Evolutionary conservation across 2,888 invertebrate species (phyloP), one percentile per base, ranked within the genome.

Genomic region (Baccha elongata): DNA sequence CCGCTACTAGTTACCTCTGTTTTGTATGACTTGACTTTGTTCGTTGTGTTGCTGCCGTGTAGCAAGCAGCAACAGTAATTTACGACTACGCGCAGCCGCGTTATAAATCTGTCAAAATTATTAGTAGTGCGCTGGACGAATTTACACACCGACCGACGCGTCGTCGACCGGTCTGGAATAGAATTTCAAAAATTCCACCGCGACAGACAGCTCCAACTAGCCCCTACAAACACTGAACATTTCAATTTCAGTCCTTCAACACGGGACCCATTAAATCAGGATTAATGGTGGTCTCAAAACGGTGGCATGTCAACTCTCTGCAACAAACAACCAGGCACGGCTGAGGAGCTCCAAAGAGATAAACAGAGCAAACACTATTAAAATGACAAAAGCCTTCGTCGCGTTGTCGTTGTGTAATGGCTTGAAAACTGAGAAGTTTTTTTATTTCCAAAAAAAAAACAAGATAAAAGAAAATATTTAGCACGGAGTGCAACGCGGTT

Each of bases 51-150:
- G 32, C 55, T 60, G 48, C 58, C 13, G 42, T 68, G 50, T 44
- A 42, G 29, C 37, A 8, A 37, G 8, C 40, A 55, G 23, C 15
- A 37, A 37, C 40, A 58, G 60, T 67, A 50, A 76, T 76, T 76
- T 81, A 76, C 67, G 75, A 71, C 81, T 60, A 67, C 46, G 75
- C 67, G 81, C 71, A 52, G 53, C 53, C 52, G 67, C 71, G 71
- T 71, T 76, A 71, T 81, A 81, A 81, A 81, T 81, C 71, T 81
- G 81, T 81, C 75, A 76, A 71, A 76, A 76, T 71, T 81, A 71
- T 81, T 67, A 71, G 67, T 71, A 76, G 52, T 21, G 52, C n/a
- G n/a, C 55, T 69, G 64, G 69, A 65, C 71, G 71, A 52, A 75
- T 55, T 58, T 23, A 40, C 40, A 40, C 40, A 32, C 19, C 60